phyloP scores from a whole-genome alignment of 1,140 invertebrate genomes.

The Procambarus virginalis region DNA sequence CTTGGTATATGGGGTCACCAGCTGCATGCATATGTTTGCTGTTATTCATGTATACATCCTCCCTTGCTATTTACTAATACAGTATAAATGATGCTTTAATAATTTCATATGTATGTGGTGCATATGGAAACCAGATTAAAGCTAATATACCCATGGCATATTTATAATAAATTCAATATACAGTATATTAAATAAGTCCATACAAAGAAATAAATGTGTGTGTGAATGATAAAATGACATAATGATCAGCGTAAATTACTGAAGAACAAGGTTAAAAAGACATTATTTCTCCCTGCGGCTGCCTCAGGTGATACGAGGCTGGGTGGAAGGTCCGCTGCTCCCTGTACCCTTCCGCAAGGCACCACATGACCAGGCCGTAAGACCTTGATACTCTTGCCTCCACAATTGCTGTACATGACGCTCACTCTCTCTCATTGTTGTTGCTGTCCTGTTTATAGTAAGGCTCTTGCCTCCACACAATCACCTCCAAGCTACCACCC shows the following conservation, averaged over 20 bases:
- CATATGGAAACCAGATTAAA: too few relatives aligned
- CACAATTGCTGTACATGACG: too few relatives aligned
- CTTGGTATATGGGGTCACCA: too few relatives aligned
- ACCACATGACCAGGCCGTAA: conserved; percentile 50
- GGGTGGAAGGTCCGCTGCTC: conserved; percentile 50
- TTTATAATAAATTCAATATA: too few relatives aligned
- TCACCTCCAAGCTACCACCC: neutral
- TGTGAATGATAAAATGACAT: neutral
- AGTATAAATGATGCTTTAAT: too few relatives aligned
- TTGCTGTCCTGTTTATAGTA: neutral
- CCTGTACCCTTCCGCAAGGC: conserved; percentile 40
- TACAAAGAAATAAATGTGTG: neutral
- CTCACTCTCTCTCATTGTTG: neutral
- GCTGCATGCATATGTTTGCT: too few relatives aligned
- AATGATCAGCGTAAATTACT: neutral
- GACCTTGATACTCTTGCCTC: conserved; percentile 4
- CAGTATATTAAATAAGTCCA: neutral
- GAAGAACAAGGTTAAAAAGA: neutral
- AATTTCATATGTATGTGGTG: too few relatives aligned
- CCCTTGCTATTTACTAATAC: too few relatives aligned
- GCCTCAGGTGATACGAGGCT: conserved; percentile 54
- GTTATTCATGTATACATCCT: too few relatives aligned
- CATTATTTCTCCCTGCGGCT: conserved; percentile 4
- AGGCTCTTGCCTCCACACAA: neutral
- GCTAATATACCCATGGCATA: too few relatives aligned